A percentile compares a stretch with the other conserved stretches of the same genome.
phyloP scores from a whole-genome alignment of 2,113 vertebrate genomes.

The Misgurnus mizolepis region DNA sequence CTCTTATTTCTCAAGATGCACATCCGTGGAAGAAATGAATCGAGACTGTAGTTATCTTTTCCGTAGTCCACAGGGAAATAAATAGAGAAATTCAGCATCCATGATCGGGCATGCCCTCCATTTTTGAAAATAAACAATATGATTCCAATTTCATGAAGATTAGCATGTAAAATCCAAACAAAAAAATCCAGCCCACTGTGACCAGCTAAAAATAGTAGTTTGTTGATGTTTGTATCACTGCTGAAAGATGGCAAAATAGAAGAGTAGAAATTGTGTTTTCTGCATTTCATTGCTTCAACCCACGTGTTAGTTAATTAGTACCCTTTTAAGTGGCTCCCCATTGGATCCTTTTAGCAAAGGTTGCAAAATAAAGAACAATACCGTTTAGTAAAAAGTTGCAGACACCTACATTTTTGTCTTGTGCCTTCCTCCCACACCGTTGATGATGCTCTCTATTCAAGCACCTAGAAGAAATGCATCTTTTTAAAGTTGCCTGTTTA shows the following conservation, averaged over 20 bases:
- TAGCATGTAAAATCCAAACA: conserved; percentile 30
- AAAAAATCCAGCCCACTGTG: background rate
- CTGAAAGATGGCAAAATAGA: conserved; percentile 24
- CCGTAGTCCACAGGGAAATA: background rate
- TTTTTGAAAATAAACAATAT: conserved; percentile 7
- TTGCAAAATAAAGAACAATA: conserved; percentile 61
- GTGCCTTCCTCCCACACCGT: conserved; percentile 82
- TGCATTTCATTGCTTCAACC: conserved; percentile 32
- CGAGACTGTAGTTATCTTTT: background rate
- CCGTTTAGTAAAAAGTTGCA: conserved; percentile 74
- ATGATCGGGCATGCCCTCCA: background rate
- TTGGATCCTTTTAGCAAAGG: conserved; percentile 53
- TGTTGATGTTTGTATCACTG: conserved; percentile 22
- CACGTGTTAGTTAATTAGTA: conserved; percentile 67
- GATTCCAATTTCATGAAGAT: conserved; percentile 29
- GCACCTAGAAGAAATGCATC: conserved; percentile 70
- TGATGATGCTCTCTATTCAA: conserved; percentile 73
- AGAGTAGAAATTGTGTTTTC: conserved; percentile 24
- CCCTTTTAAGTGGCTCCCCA: conserved; percentile 43
- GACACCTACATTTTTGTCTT: conserved; percentile 83
- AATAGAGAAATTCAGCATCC: conserved; percentile 6
- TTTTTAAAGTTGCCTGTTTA: conserved; percentile 79
- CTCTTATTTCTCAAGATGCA: background rate
- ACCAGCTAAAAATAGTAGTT: background rate
- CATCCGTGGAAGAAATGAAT: background rate